Conservation (phyloP, 2,888 invertebrate species). For the Cynaeus angustus region DNA sequence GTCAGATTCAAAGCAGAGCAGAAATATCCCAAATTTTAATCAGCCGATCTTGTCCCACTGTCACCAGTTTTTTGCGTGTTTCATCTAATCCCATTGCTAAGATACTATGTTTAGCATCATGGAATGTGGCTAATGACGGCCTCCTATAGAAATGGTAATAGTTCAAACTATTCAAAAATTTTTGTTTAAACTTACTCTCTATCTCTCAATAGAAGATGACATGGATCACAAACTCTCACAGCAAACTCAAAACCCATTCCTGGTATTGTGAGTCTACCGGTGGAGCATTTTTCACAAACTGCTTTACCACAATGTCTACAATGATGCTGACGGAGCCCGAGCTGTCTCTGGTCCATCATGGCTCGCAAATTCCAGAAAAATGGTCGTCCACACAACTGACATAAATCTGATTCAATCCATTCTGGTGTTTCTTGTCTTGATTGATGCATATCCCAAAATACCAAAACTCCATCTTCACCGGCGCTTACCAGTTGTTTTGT, state of each 20-base stretch:
- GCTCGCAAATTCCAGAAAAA: constrained; percentile 99
- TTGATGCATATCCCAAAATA: constrained; percentile 96
- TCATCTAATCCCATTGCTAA: constrained; percentile 93
- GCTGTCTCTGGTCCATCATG: constrained; percentile 98
- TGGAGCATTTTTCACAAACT: constrained; percentile 94
- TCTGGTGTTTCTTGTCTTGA: constrained; percentile 93
- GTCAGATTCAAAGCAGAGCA: constrained; percentile 71
- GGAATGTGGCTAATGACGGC: constrained; percentile 94
- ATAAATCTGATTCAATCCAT: constrained; percentile 96
- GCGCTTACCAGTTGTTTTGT: constrained; percentile 90
- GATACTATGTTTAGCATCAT: constrained; percentile 95
- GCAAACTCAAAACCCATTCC: constrained; percentile 98
- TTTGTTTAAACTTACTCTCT: constrained; percentile 83
- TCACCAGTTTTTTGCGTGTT: constrained; percentile 88
- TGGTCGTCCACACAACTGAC: constrained; percentile 94
- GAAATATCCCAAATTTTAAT: constrained; percentile 95
- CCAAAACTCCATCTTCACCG: constrained; percentile 93
- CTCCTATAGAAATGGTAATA: constrained; percentile 75
- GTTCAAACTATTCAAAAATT: constrained; percentile 1
- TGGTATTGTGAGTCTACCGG: constrained; percentile 91
- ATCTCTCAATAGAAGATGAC: constrained; percentile 87
- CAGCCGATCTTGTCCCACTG: constrained; percentile 95
- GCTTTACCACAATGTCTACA: constrained; percentile 97
- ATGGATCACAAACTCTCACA: constrained; percentile 95
- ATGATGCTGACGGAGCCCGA: constrained; percentile 93